Evolutionary conservation across 2,797 vertebrate genomes (phyloP).

Genomic region (Eupleurogrammus muticus): DNA sequence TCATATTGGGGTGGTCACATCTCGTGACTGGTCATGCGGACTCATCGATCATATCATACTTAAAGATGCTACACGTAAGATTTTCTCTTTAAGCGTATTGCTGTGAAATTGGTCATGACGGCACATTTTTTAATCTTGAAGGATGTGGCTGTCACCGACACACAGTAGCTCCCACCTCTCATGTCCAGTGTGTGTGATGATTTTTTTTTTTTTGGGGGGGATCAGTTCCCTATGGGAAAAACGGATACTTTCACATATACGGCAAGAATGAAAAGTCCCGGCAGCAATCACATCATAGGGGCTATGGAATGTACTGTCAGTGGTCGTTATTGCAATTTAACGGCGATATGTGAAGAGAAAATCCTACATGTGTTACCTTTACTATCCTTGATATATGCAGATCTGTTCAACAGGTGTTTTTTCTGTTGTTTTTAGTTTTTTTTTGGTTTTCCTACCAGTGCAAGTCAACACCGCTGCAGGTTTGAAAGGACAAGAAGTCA

Average conservation of each 20-base stretch:
- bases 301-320: conserved; percentile 73
- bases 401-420: conserved; percentile 98
- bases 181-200: conserved; percentile 49
- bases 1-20: conserved; percentile 93
- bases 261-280: conserved; percentile 45
- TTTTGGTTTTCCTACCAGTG: conserved; percentile 93
- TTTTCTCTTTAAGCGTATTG: conserved; percentile 65
- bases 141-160: conserved; percentile 42
- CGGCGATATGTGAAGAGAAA: conserved; percentile 63
- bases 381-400: conserved; percentile 99
- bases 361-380: conserved; percentile 77
- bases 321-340: conserved; percentile 36
- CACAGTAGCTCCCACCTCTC: conserved; percentile 61
- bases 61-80: conserved; percentile 78
- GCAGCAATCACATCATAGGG: conserved; percentile 61
- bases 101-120: conserved; percentile 47
- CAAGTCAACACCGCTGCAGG: conserved; percentile 95
- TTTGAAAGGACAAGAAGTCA: conserved; percentile 96
- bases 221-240: conserved; percentile 77
- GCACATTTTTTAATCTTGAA: conserved; percentile 53
- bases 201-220: conserved; percentile 31
- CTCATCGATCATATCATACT: conserved; percentile 98
- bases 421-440: conserved; percentile 62
- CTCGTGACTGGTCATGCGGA: conserved; percentile 99
- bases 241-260: conserved; percentile 25